A percentile compares a stretch with the other conserved stretches of the same genome.
Conservation (phyloP, 1,140 invertebrate genomes). For the Trichonephila clavipes region DNA sequence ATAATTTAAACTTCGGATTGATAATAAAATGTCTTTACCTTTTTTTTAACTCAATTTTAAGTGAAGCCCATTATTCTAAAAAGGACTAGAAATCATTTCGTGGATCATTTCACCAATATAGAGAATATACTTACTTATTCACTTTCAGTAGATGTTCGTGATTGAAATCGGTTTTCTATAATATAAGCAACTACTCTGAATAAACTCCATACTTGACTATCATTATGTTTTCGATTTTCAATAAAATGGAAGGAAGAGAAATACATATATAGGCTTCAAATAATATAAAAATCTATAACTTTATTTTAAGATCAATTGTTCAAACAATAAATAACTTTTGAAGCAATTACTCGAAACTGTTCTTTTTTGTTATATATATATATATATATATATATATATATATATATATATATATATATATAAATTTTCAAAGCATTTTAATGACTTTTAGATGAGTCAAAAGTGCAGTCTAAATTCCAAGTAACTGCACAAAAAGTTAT, state of each 20-base stretch:
- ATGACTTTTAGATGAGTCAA: too few relatives aligned
- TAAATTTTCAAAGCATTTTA: too few relatives aligned
- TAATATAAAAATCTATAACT: conserved; percentile 9
- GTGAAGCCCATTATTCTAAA: background rate
- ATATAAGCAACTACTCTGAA: background rate
- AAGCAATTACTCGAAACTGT: too few relatives aligned
- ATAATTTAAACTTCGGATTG: background rate
- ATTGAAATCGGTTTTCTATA: conserved; percentile 20
- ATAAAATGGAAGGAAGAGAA: background rate
- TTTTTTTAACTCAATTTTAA: too few relatives aligned
- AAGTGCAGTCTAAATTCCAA: too few relatives aligned
- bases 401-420: too few relatives aligned
- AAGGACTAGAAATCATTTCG: background rate
- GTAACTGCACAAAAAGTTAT: too few relatives aligned
- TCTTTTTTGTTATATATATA: too few relatives aligned
- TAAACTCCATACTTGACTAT: background rate
- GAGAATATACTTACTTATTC: conserved; percentile 39
- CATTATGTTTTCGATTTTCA: background rate
- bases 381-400: too few relatives aligned
- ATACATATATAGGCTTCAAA: background rate
- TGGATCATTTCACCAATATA: background rate
- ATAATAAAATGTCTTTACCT: too few relatives aligned
- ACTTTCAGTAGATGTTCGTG: background rate
- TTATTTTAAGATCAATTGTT: background rate
- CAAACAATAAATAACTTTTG: background rate